These are phyloP conservation scores for Brachylomia viminalis DNA, from an alignment of 2,888 invertebrate species.

Conservation along the genomic window DNA sequence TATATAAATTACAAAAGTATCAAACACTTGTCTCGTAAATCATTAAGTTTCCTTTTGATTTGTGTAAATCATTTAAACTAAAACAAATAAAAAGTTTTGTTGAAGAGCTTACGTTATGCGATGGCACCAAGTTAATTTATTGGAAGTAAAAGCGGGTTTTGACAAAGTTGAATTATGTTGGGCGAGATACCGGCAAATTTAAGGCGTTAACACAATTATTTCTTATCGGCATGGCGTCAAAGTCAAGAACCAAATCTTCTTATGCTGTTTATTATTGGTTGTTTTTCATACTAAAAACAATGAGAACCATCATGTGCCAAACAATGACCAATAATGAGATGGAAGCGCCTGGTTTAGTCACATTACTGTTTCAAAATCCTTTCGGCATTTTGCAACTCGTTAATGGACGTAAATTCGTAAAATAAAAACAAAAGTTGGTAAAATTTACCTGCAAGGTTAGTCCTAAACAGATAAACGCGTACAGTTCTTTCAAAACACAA, in stretches of 20 bases:
- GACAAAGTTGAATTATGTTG: conserved; percentile 71
- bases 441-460: neutral
- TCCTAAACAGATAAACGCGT: neutral
- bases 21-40: neutral
- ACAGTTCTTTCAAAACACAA: neutral
- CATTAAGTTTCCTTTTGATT: conserved; percentile 6
- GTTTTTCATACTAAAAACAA: too few relatives aligned
- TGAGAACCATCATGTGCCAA: too few relatives aligned
- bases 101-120: conserved; percentile 61
- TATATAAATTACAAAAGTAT: neutral
- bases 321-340: too few relatives aligned
- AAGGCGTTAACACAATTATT: conserved; percentile 53
- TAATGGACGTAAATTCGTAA: too few relatives aligned
- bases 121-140: conserved; percentile 63
- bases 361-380: neutral
- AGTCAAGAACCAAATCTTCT: too few relatives aligned
- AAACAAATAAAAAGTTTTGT: conserved; percentile 71
- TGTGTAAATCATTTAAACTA: conserved; percentile 34
- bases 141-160: conserved; percentile 62
- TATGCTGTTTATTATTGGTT: neutral
- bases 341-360: neutral
- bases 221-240: conserved; percentile 41
- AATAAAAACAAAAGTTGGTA: neutral
- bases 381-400: neutral
- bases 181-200: conserved; percentile 52